A percentile compares a stretch with the other conserved stretches of the same genome.
Conservation (phyloP, 1,140 invertebrate genomes). For the Octopus sinensis region DNA sequence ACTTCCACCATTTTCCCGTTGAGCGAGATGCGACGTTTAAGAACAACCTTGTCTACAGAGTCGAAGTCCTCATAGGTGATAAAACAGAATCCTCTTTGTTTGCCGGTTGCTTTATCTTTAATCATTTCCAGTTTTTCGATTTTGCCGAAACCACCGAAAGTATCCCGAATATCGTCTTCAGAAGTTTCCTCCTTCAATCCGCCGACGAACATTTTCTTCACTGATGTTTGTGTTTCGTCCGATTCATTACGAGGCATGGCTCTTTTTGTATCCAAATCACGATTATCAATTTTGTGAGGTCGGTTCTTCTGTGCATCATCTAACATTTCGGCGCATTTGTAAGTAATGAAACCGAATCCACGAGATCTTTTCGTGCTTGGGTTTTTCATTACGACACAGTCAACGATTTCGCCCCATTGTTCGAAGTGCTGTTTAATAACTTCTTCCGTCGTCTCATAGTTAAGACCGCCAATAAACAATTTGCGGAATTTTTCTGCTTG, state of each 20-base stretch:
- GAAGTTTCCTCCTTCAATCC: slow-evolving; percentile 26
- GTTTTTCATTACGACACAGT: slow-evolving; percentile 98
- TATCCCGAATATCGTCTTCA: slow-evolving; percentile 29
- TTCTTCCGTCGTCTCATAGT: slow-evolving; percentile 95
- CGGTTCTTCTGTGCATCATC: slow-evolving; percentile 89
- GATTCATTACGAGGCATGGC: slow-evolving; percentile 83
- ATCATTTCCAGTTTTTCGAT: slow-evolving; percentile 36
- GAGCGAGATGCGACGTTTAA: slow-evolving; percentile 22
- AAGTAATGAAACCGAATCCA: slow-evolving; percentile 97
- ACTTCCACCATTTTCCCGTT: slow-evolving; percentile 15
- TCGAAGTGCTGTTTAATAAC: slow-evolving; percentile 90
- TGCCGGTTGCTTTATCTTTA: slow-evolving; percentile 32
- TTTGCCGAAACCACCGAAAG: slow-evolving; percentile 37
- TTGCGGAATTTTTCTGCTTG: slow-evolving; percentile 47
- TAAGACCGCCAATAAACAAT: slow-evolving; percentile 74
- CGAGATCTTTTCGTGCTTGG: slow-evolving; percentile 86
- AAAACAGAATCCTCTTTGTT: slow-evolving; percentile 39
- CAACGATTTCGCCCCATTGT: slow-evolving; percentile 95
- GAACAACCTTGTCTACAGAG: slow-evolving; percentile 36
- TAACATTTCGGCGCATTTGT: slow-evolving; percentile 84
- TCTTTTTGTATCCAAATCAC: slow-evolving; percentile 93
- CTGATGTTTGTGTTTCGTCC: background rate
- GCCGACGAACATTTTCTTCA: slow-evolving; percentile 19
- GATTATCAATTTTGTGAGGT: slow-evolving; percentile 75
- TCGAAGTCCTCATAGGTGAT: slow-evolving; percentile 42